Base-by-base conservation (phyloP, 2,888 invertebrate genomes). In the Lasioglossum villosulum region DNA sequence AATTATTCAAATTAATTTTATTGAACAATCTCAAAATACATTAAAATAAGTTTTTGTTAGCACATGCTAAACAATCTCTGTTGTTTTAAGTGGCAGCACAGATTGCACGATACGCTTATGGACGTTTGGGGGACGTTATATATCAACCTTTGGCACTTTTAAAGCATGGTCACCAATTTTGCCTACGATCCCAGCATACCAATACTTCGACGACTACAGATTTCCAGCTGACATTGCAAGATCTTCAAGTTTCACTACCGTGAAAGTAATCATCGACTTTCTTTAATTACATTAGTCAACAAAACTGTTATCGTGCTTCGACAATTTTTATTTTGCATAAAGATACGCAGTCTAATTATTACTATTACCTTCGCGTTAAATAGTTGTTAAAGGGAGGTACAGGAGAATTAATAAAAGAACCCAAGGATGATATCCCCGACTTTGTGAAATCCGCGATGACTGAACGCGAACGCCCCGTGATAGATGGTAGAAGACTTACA, bases 71-170 rank as follows among this genome's bases (percentile, higher is more conserved):
- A 39, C 27, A 19, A 23, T 19, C 12, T 84, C 42, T 14, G 77
- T 82, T 52, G 12, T 83, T 45, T 73, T 75, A 84, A 97, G 97
- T 91, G 96, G 97, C 86, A 97, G 97, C 90, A 96, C 96, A 80
- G 97, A 98, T 95, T 97, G 96, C 93, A 97, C 97, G 74, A 97
- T 97, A 83, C 96, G 98, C 79, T 95, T 98, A 93, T 98, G 98
- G 98, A 97, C 97, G 0, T 94, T 97, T 82, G 96, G 97, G 68
- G 98, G 98, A 56, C 96, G 96, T 78, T 96, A 96, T 90, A 93
- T 98, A 89, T 97, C 97, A 89, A 98, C 98, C 8, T 95, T 98
- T 88, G 98, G 98, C 78, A 97, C 97, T 77, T 96, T 96, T 89
- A 95, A 96, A 91, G 96, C 96, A 0, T 97, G 97, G 97, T 95